Evolutionary conservation across 2,888 invertebrate genomes (phyloP), one percentile per base, ranked within the genome.

Genomic region (Merodon equestris): DNA sequence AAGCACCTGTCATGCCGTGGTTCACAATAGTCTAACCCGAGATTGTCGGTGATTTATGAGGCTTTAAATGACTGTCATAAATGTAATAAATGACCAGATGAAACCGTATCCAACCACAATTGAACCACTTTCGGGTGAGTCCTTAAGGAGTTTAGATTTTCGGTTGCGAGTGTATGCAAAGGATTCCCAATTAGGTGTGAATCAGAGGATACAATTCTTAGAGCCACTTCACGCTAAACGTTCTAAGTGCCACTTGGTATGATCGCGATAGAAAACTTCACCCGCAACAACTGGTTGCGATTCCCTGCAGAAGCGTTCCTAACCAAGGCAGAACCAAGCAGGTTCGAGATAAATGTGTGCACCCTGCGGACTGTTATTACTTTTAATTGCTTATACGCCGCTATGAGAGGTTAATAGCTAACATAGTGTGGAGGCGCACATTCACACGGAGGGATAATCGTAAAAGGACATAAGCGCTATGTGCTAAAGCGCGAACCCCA

Each of bases 301-400:
- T 27, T 27, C 51, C 15, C 5, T 19, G 19, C 18, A 38, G 10
- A 40, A 13, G 18, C 42, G 19, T 27, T 27, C 27, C 27, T 27
- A 27, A 27, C 60, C 60, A 45, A 56, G 56, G 60, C 15, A 66
- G 73, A 63, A 61, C 47, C 63, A 68, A 67, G 72, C 57, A 63
- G 47, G 42, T 44, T 27, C 58, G 54, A 42, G 68, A 58, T 63
- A 68, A 79, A 74, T 58, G 74, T 45, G 68, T 45, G 64, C 64
- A 27, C 45, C 79, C 63, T 57, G 63, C 70, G 79, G 74, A 53
- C 64, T 79, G 64, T 79, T 79, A 74, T 79, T 79, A 79, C 79
- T 79, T 74, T 79, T 74, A 79, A 79, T 79, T 79, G 79, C 79
- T 70, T 79, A 79, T 64, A 64, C 54, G 68, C 68, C 58, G 64